Evolutionary conservation across 2,113 vertebrate species (phyloP).

Genomic region (Ornithorhynchus anatinus): DNA sequence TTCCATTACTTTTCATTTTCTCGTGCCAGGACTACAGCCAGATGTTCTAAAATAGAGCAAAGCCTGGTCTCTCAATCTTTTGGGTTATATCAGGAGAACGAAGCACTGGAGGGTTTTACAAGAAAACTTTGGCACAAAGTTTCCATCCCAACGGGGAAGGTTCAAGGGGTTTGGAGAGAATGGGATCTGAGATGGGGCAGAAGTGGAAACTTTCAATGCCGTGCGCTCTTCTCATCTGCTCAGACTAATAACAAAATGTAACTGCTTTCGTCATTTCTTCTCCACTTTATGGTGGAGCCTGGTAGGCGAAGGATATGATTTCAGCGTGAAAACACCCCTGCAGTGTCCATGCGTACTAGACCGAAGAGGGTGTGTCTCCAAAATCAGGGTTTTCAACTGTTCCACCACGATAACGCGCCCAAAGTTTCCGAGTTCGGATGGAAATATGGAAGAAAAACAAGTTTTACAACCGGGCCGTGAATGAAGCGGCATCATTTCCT

Average conservation of each 20-base stretch:
- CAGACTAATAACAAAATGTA: slow-evolving; percentile 49
- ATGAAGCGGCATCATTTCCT: background rate
- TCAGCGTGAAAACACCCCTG: slow-evolving; percentile 33
- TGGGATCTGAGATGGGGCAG: slow-evolving; percentile 21
- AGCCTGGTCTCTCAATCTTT: slow-evolving; percentile 59
- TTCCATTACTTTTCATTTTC: slow-evolving; percentile 65
- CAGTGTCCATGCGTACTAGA: slow-evolving; percentile 42
- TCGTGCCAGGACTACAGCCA: slow-evolving; percentile 62
- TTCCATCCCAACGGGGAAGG: slow-evolving; percentile 49
- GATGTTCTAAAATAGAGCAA: slow-evolving; percentile 60
- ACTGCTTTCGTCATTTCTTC: slow-evolving; percentile 35
- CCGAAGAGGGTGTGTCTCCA: background rate
- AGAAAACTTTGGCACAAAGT: slow-evolving; percentile 60
- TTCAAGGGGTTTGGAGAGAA: slow-evolving; percentile 29
- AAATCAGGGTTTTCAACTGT: slow-evolving; percentile 22
- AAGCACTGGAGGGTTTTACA: slow-evolving; percentile 63
- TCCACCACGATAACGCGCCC: background rate
- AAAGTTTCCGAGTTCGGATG: background rate
- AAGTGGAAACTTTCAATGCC: slow-evolving; percentile 29
- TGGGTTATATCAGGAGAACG: slow-evolving; percentile 53
- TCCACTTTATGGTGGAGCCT: slow-evolving; percentile 43
- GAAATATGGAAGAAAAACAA: background rate
- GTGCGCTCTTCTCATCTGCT: slow-evolving; percentile 25
- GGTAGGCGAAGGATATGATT: slow-evolving; percentile 44
- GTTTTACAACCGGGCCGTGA: background rate